Percentiles rank a stretch among this genome's conserved stretches.
Conservation (phyloP, 2,888 invertebrate genomes). For the Hirtodrosophila alboralis region DNA sequence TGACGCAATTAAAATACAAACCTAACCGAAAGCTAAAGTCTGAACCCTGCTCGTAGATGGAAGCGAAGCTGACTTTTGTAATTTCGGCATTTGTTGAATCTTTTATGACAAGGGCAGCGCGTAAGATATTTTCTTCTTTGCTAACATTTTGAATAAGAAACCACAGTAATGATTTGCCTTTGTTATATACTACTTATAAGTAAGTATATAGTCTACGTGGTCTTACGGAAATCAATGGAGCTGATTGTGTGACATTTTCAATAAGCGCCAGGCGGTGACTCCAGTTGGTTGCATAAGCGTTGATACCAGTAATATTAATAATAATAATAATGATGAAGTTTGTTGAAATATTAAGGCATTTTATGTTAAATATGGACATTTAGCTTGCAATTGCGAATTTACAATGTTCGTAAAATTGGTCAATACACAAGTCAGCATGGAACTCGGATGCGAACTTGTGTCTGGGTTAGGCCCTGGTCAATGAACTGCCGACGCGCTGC, state of each 20-base stretch:
- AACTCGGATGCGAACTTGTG: conserved; percentile 20
- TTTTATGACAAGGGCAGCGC: conserved; percentile 48
- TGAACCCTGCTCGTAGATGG: conserved; percentile 26
- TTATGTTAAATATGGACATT: conserved; percentile 38
- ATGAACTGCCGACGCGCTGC: conserved; percentile 45
- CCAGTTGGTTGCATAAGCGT: conserved; percentile 57
- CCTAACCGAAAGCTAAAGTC: conserved; percentile 17
- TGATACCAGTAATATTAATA: conserved; percentile 45
- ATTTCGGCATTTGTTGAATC: conserved; percentile 28
- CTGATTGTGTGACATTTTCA: conserved; percentile 60
- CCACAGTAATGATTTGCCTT: conserved; percentile 31
- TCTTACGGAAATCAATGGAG: conserved; percentile 57
- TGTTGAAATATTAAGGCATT: conserved; percentile 46
- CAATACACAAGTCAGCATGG: no score
- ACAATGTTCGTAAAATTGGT: no score
- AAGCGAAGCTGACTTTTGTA: conserved; percentile 29
- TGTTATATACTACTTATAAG: no score
- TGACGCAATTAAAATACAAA: conserved; percentile 63
- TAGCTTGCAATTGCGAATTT: conserved; percentile 61
- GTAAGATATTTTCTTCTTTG: conserved; percentile 58
- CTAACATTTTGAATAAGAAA: conserved; percentile 62
- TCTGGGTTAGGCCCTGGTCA: conserved; percentile 54
- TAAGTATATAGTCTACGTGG: conserved; percentile 9
- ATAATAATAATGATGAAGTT: conserved; percentile 30
- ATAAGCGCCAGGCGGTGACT: conserved; percentile 45